Evolutionary conservation across 2,113 vertebrate genomes (phyloP), one percentile per base, ranked within the genome.

Genomic region (Rattus norvegicus): DNA sequence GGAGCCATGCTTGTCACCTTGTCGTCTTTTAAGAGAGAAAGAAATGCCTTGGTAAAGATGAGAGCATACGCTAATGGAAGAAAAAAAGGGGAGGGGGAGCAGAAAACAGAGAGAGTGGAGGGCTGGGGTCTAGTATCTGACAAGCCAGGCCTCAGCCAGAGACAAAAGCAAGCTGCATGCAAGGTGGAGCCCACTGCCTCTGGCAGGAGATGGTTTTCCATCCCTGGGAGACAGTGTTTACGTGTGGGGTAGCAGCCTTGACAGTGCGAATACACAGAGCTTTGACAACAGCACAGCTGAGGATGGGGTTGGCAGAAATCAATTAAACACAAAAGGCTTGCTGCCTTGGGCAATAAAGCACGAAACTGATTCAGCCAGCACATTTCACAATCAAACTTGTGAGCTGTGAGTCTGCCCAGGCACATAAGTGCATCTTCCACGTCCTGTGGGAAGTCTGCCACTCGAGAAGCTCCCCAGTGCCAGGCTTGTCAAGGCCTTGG

Each of bases 241-340:
- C 3, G 0, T 0, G 6, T 0, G n/a, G 22, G 4, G 61, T 9
- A 24, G 49, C 13, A 8, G n/a, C 49, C 8, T 3, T 43, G 43
- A 2, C 69, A 26, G 6, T 12, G 73, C 2, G 12, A 43, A 26
- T 8, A 43, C 28, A 56, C 43, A n/a, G 20, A 49, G 59, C 13
- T 75, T 12, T 1, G 81, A 30, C 0, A 33, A 10, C n/a, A 26
- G 28, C 0, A 0, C 67, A 1, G 54, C 26, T 0, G 0, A 22
- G 0, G 0, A 1, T 1, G 24, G 49, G 3, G n/a, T 0, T 2
- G 9, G 39, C 56, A 20, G 92, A 76, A 16, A 2, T 65, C 16
- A 59, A n/a, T 49, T 52, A 20, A 76, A 54, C 67, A 76, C 19
- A 56, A 22, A 20, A 5, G 59, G 39, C 33, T 30, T 4, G 5